Base-by-base conservation (phyloP, 2,113 vertebrate species). In the Pachyramphus minor region DNA sequence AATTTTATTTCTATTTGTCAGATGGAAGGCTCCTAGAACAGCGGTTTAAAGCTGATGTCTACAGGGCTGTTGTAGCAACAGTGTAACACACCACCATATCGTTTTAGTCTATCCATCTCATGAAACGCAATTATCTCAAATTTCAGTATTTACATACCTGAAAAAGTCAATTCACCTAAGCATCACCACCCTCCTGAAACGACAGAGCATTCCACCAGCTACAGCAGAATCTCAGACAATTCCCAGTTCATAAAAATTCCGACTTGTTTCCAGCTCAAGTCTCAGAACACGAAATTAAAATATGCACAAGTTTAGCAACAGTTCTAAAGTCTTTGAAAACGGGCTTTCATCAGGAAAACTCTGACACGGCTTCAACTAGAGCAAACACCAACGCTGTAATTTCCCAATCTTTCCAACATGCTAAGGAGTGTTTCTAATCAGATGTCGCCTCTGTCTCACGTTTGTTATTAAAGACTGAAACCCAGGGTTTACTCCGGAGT, bases 321-420 rank as follows among this genome's bases (percentile, higher is more conserved):
- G 71, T 62, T 86, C 56, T 53, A 31, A 87, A 92, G 79, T 85
- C 95, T 93, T 31, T 56, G 67, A 79, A 94, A 81, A 93, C 3
- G 52, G 76, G 62, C 83, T 95, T 96, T 95, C 84, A 77, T 22
- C 80, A 87, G 23, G 12, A 96, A 79, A 95, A 96, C 44, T 66
- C 59, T 35, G 91, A 85, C 87, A 82, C 53, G 80, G 79, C 72
- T 96, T 97, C 96, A 84, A 77, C 63, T 15, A 74, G 37, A 85
- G 92, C 77, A 37, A 93, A 78, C 30, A 25, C 77, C 76, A 93
- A 77, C 76, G 25, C 73, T 44, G 52, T 44, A 14, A 89, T 94
- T 96, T 95, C 87, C 76, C 94, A 93, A 63, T 72, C 76, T 82
- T 84, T 50, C 90, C 94, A 74, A 81, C 82, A 86, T 68, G 93